Evolutionary conservation across 1,140 invertebrate genomes (phyloP).

Genomic region (Oscheius sp.): DNA sequence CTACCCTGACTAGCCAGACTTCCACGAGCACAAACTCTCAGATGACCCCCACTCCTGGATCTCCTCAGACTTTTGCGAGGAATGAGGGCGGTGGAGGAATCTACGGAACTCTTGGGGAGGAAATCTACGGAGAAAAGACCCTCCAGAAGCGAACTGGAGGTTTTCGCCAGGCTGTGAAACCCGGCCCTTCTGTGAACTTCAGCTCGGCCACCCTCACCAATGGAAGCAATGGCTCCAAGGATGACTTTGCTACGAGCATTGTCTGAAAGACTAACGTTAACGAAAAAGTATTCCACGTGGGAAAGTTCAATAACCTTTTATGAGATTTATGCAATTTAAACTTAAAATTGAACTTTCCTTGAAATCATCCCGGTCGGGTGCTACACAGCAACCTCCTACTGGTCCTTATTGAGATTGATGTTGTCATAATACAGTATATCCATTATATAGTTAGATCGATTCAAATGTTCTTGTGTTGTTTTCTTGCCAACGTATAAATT

Average conservation of each 20-base stretch:
- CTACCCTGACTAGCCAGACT: conserved; percentile 37
- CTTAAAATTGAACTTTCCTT: neutral
- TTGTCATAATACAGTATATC: too few species aligned
- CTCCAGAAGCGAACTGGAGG: conserved; percentile 11
- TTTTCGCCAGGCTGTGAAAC: conserved; percentile 21
- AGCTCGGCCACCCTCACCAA: neutral
- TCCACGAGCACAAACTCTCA: conserved; percentile 10
- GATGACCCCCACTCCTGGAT: conserved; percentile 35
- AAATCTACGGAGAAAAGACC: conserved; percentile 5
- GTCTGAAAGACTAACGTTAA: conserved; percentile 13
- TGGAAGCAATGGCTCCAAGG: neutral
- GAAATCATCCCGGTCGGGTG: conserved; percentile 7
- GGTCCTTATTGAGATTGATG: neutral
- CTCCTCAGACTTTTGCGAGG: conserved; percentile 12
- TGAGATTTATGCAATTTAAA: too few species aligned
- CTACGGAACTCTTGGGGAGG: neutral
- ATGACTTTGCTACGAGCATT: conserved; percentile 38
- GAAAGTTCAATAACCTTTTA: too few species aligned
- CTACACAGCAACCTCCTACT: neutral
- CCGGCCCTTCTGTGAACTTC: conserved; percentile 7
- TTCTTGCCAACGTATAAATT: too few species aligned
- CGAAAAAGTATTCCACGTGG: too few species aligned
- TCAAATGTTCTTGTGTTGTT: too few species aligned
- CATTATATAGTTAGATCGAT: too few species aligned
- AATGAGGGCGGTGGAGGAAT: neutral